Evolutionary conservation across 2,797 vertebrate species (phyloP), one percentile per base, ranked within the genome.

Genomic region (Characodon lateralis): DNA sequence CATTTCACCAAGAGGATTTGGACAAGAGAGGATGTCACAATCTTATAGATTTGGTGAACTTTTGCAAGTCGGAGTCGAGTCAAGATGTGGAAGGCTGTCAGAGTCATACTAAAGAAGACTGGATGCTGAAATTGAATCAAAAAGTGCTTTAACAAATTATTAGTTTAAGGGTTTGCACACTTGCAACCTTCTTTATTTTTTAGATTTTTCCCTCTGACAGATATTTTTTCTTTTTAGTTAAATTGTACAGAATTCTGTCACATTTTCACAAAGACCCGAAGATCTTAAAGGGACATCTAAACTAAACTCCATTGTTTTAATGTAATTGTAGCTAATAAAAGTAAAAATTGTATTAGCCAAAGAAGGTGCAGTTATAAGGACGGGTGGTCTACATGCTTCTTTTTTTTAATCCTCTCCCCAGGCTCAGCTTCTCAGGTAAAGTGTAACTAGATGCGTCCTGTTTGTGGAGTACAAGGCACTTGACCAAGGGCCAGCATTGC

Each of bases 401-500:
- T 43, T 69, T 43, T 94, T 94, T 94, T 92, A 94, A 94, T 92
- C 88, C 92, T 94, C 93, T 95, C 94, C 93, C 92, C 92, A 71
- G 92, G 93, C 91, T 94, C 92, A 86, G 95, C 93, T 95, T 94
- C 94, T 95, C 95, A 95, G 95, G 96, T 95, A 93, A 93, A 95
- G 95, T 90, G 93, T 91, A 95, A 96, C 94, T 92, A 90, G 96
- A 97, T 96, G 95, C 94, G 91, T 89, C 93, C 89, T 95, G 95
- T 95, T 96, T 96, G 95, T 95, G 95, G 96, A 87, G 94, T 96
- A 97, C 96, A 97, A 97, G 96, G 97, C 96, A 96, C 96, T 97
- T 98, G 97, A 97, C 97, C 96, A 96, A 95, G 94, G 95, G 96
- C 96, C 97, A 98, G 95, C 96, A 93, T 96, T 95, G 95, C 96